Evolutionary conservation across 2,888 invertebrate genomes (phyloP).

Genomic region (Antheraea yamamai): DNA sequence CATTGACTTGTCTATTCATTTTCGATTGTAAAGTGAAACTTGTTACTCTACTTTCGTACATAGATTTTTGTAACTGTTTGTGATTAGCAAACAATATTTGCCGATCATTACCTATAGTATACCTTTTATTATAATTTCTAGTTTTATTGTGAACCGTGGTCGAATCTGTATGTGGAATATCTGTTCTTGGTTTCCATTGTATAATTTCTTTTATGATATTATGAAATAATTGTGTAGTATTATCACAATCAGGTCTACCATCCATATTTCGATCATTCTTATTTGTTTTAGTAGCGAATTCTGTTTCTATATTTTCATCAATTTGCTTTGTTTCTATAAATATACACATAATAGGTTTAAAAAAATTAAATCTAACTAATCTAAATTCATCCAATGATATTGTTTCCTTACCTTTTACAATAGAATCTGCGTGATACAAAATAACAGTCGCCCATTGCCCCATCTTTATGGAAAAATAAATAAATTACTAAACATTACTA

Average conservation of each 20-base stretch:
- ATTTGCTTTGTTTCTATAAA: conserved; percentile 6
- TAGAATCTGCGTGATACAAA: conserved; percentile 14
- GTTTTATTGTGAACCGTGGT: not conserved
- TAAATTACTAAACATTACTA: not conserved
- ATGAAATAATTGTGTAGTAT: conserved; percentile 50
- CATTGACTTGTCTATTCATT: not conserved
- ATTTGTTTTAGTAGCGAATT: not conserved
- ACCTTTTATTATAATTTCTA: conserved; percentile 24
- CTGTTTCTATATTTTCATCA: not conserved
- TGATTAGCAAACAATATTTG: not conserved
- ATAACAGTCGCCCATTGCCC: conserved; percentile 22
- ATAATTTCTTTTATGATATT: conserved; percentile 56
- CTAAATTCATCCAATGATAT: not conserved
- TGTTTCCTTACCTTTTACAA: conserved; percentile 15
- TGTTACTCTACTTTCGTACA: not conserved
- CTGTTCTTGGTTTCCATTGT: conserved; percentile 36
- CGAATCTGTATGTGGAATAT: conserved; percentile 20
- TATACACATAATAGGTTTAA: not conserved
- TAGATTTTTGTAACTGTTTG: not conserved
- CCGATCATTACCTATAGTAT: not conserved
- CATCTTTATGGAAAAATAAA: conserved; percentile 8
- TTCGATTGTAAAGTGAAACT: not conserved
- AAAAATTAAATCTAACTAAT: not conserved
- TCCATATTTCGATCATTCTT: conserved; percentile 10
- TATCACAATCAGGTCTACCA: conserved; percentile 27